Percentiles rank a stretch among this genome's conserved stretches.
Conservation (phyloP, 2,888 invertebrate genomes). For the Tachina lurida region DNA sequence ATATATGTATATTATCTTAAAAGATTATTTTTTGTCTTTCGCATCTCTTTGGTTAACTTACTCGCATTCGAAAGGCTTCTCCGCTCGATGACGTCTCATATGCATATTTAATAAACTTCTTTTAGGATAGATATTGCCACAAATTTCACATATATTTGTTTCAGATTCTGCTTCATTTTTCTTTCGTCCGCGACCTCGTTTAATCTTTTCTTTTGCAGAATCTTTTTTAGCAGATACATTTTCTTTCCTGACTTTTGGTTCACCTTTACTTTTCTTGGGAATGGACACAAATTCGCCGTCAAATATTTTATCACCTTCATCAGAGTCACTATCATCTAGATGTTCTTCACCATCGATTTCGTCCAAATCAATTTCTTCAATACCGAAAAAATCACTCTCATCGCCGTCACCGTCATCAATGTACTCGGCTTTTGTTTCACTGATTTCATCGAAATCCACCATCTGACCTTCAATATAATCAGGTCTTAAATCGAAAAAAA, state of each 20-base stretch:
- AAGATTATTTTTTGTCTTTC: neutral
- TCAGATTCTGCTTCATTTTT: constrained; percentile 69
- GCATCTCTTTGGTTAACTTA: constrained; percentile 70
- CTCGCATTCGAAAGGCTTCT: constrained; percentile 82
- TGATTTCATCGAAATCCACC: constrained; percentile 74
- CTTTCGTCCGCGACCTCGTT: constrained; percentile 66
- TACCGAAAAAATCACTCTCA: constrained; percentile 48
- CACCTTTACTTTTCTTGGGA: constrained; percentile 72
- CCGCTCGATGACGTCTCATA: constrained; percentile 82
- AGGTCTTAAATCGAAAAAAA: constrained; percentile 75
- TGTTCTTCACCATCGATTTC: constrained; percentile 69
- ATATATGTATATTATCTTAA: neutral
- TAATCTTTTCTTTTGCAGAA: constrained; percentile 10
- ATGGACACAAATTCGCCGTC: constrained; percentile 74
- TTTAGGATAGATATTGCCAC: constrained; percentile 81
- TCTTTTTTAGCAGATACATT: constrained; percentile 13
- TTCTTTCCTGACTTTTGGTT: constrained; percentile 58
- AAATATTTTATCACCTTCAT: constrained; percentile 76
- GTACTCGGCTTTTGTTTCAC: constrained; percentile 70
- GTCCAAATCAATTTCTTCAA: constrained; percentile 64
- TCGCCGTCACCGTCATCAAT: constrained; percentile 53
- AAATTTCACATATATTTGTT: constrained; percentile 81
- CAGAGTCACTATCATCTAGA: constrained; percentile 63
- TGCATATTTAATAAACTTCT: constrained; percentile 81
- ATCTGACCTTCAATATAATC: constrained; percentile 79